Evolutionary conservation across 2,888 invertebrate species (phyloP).

Genomic region (Apamea monoglypha): DNA sequence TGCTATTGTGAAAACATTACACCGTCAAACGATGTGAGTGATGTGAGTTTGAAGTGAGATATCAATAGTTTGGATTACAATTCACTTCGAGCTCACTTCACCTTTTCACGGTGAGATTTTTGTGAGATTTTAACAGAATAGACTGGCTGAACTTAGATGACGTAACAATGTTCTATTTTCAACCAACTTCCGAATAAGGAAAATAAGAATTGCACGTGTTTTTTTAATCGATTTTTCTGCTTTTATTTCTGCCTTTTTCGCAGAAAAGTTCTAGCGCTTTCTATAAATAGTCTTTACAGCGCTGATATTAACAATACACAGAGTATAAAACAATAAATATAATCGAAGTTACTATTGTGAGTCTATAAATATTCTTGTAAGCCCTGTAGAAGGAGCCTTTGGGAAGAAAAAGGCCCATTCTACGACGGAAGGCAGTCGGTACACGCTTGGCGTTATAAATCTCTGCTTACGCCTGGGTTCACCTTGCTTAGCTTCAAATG

Average conservation of each 20-base stretch:
- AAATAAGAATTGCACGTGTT: neutral
- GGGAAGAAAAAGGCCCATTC: neutral
- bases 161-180: neutral
- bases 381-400: neutral
- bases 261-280: neutral
- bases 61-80: neutral
- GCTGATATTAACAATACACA: neutral
- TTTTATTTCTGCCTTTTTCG: neutral
- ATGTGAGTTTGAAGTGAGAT: neutral
- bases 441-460: constrained; percentile 9
- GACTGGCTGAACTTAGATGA: neutral
- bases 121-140: neutral
- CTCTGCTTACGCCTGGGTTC: neutral
- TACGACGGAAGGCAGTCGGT: neutral
- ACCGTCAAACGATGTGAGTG: too few species aligned
- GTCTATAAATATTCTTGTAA: neutral
- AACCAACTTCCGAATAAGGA: neutral
- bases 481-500: constrained; percentile 5
- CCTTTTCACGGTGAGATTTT: neutral
- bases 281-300: neutral
- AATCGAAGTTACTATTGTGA: neutral
- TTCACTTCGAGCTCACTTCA: neutral
- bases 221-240: neutral
- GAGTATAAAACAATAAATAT: neutral
- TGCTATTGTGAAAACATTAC: too few species aligned